These are phyloP conservation scores for Chinchilla lanigera DNA, from an alignment of 2,113 vertebrate genomes.

Conservation along the genomic window DNA sequence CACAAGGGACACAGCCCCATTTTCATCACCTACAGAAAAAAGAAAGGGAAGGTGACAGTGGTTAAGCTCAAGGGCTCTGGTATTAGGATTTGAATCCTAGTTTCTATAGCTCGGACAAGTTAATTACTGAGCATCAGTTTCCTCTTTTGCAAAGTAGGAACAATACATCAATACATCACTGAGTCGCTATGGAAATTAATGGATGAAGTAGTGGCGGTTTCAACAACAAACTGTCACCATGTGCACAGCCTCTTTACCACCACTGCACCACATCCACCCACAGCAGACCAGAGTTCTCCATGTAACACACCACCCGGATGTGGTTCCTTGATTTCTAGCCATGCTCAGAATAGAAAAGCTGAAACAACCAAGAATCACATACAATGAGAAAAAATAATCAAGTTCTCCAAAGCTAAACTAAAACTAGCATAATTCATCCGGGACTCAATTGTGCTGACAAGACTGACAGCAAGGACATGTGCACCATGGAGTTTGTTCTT, in stretches of 20 bases:
- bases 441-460: neutral
- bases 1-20: conserved; percentile 91
- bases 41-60: neutral
- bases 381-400: fast-evolving
- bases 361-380: neutral
- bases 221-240: neutral
- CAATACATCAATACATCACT: neutral
- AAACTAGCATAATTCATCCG: neutral
- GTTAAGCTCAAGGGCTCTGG: neutral
- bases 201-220: neutral
- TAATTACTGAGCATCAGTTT: neutral
- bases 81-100: neutral
- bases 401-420: neutral
- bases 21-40: conserved; percentile 90
- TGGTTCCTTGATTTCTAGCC: neutral
- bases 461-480: neutral
- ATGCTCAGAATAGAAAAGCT: neutral
- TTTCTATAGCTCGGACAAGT: neutral
- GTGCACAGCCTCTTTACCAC: neutral
- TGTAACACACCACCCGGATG: neutral
- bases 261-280: neutral
- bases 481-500: fast-evolving
- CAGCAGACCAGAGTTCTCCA: neutral
- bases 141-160: neutral
- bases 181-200: neutral